Evolutionary conservation across 1,140 invertebrate genomes (phyloP), one percentile per base, ranked within the genome.

Genomic region (Periplaneta americana): DNA sequence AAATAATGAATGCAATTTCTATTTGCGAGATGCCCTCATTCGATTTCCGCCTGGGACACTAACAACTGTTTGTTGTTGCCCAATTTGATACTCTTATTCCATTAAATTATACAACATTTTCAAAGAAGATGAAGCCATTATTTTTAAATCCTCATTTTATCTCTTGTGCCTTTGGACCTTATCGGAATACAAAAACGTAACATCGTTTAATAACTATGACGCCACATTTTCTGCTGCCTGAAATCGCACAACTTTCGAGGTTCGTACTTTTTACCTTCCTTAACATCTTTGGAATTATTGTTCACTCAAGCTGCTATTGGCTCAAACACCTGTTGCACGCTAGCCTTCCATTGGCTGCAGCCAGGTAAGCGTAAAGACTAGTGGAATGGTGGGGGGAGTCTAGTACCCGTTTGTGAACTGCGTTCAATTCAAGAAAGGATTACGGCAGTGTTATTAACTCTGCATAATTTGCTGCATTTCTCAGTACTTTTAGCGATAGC

Each of bases 291-390:
- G 76, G 76, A 39, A 36, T 18, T 28, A 28, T 9, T 33, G 75
- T 5, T 33, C 75, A 17, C 34, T 31, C 34, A 28, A 8, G 22
- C 34, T 36, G 18, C 76, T 15, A 78, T 78, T 78, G 76, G 76
- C 76, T 36, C 33, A 22, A 78, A 78, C 76, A 78, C 76, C 76
- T 78, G 76, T 78, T 78, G 76, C 76, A 36, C 76, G 76, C 35
- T 31, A 31, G 22, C 35, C 13, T 28, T 11, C 35, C 76, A 78
- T 78, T 78, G 76, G 76, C n/a, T 28, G 22, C 22, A 66, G 28
- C n/a, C 22, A 66, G 48, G 48, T 66, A 66, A 66, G 48, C 48
- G 48, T 66, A 66, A 66, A 66, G 48, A 66, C 22, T 8, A 66
- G 22, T 66, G 48, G 48, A 1, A 28, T 28, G n/a, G 48, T 66